phyloP scores from a whole-genome alignment of 2,888 invertebrate genomes.

The Phalangium opilio region DNA sequence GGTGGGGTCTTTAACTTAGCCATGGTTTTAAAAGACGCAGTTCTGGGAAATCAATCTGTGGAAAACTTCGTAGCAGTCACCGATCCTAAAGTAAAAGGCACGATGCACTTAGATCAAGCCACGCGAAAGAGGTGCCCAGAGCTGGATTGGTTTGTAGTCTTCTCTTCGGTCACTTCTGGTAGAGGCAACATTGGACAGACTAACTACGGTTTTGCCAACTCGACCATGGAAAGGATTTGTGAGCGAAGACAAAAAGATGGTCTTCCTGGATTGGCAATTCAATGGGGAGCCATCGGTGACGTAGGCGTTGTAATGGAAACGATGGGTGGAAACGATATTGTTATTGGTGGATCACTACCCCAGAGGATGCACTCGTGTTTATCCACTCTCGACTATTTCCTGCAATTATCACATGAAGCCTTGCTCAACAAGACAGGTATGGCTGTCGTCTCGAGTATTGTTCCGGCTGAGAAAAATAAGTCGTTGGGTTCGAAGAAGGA shows the following conservation, averaged over 20 bases:
- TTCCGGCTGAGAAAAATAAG: constrained; percentile 70
- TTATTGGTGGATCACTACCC: constrained; percentile 87
- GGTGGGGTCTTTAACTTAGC: constrained; percentile 91
- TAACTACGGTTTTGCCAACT: constrained; percentile 93
- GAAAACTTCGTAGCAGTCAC: constrained; percentile 65
- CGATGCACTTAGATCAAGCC: constrained; percentile 60
- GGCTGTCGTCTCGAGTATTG: constrained; percentile 66
- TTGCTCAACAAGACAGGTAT: constrained; percentile 61
- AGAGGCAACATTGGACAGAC: constrained; percentile 91
- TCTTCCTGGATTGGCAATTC: constrained; percentile 75
- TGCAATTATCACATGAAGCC: constrained; percentile 65
- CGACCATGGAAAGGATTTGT: constrained; percentile 88
- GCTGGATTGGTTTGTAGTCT: constrained; percentile 79
- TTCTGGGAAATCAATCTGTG: constrained; percentile 69
- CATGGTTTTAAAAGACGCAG: constrained; percentile 58
- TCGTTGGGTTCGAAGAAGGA: constrained; percentile 31
- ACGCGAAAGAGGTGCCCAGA: constrained; percentile 61
- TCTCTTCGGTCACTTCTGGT: constrained; percentile 92
- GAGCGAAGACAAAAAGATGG: constrained; percentile 69
- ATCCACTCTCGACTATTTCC: constrained; percentile 68
- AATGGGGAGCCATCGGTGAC: constrained; percentile 98
- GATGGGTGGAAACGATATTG: constrained; percentile 71
- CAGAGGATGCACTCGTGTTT: constrained; percentile 91
- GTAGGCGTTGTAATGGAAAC: constrained; percentile 81
- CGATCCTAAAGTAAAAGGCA: constrained; percentile 70